Conservation (phyloP, 2,888 invertebrate genomes). For the Pachliopta kotzebuea region DNA sequence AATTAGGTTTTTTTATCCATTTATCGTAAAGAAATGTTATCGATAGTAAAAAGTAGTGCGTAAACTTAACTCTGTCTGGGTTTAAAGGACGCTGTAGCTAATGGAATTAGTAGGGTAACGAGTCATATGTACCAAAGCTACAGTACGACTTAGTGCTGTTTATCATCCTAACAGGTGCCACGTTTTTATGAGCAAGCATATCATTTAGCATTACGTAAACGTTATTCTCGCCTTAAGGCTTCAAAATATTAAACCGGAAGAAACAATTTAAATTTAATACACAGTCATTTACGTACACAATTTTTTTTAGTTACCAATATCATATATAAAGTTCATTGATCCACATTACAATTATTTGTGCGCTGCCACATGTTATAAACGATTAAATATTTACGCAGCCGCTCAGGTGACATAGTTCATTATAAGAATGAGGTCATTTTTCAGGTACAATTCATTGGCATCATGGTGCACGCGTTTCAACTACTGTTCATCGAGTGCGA, state of each 20-base stretch:
- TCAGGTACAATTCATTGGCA: conserved; percentile 92
- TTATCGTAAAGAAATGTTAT: too few species aligned
- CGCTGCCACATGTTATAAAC: neutral
- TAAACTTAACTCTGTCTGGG: too few species aligned
- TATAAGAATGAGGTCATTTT: conserved; percentile 35
- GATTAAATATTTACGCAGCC: neutral
- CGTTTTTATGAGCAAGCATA: too few species aligned
- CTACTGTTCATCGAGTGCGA: conserved; percentile 94
- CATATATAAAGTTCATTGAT: neutral
- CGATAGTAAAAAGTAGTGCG: too few species aligned
- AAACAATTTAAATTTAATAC: neutral
- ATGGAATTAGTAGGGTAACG: too few species aligned
- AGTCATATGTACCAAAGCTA: too few species aligned
- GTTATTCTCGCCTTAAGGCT: too few species aligned
- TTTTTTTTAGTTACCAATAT: neutral
- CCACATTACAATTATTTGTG: neutral
- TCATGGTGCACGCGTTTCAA: conserved; percentile 96
- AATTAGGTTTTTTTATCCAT: too few species aligned
- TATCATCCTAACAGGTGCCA: too few species aligned
- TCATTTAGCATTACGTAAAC: too few species aligned
- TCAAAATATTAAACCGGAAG: neutral
- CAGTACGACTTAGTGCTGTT: too few species aligned
- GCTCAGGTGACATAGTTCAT: neutral
- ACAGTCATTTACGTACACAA: neutral
- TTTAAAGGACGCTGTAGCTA: too few species aligned